Evolutionary conservation across 2,113 vertebrate species (phyloP).

Genomic region (Xenopus laevis): DNA sequence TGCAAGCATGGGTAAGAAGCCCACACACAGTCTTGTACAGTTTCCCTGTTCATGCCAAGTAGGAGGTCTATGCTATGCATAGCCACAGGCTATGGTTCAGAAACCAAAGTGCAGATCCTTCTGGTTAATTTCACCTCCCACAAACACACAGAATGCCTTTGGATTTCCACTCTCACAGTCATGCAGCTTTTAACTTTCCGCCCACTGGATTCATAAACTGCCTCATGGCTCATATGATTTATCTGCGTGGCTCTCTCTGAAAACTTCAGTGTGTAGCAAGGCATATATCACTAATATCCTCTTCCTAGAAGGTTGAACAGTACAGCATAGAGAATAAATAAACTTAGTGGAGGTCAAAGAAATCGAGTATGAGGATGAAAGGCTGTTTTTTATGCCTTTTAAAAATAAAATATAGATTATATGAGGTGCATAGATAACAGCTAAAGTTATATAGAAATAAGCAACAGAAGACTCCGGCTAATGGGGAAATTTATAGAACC

Average conservation of each 20-base stretch:
- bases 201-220: neutral
- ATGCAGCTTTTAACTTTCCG: conserved; percentile 1
- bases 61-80: conserved; percentile 32
- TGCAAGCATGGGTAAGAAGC: conserved; percentile 5
- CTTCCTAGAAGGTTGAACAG: no score
- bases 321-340: no score
- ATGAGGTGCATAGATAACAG: no score
- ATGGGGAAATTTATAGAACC: no score
- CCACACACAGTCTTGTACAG: conserved; percentile 32
- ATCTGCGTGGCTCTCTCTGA: neutral
- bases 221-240: neutral
- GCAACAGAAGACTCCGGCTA: no score
- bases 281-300: no score
- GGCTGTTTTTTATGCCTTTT: no score
- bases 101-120: conserved; percentile 43
- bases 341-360: neutral
- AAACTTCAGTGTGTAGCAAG: no score
- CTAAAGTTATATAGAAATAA: no score
- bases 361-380: no score
- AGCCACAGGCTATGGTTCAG: conserved; percentile 38
- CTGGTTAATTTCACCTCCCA: conserved; percentile 35
- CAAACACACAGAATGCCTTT: conserved; percentile 17
- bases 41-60: conserved; percentile 23
- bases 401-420: no score
- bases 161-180: conserved; percentile 21